phyloP scores from a whole-genome alignment of 1,140 invertebrate genomes.

The Lordiphosa collinella region DNA sequence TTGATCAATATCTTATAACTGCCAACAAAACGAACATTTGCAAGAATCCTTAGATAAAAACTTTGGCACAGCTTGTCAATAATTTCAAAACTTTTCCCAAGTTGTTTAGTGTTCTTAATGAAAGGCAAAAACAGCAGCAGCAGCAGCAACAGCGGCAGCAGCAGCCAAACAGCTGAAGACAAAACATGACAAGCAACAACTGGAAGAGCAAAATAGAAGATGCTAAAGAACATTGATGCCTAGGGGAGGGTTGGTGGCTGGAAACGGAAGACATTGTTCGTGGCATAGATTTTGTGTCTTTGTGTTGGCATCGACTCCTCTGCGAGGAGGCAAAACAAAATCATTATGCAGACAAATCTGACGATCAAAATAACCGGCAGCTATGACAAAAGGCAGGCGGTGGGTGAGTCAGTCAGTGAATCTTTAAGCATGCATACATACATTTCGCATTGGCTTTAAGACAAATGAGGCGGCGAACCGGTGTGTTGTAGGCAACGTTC shows the following conservation, averaged over 20 bases:
- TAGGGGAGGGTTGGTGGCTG: background rate
- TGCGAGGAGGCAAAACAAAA: slow-evolving; percentile 7
- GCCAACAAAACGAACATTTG: too few species aligned
- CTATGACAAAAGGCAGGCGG: background rate
- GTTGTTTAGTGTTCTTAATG: too few species aligned
- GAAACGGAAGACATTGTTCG: slow-evolving; percentile 1
- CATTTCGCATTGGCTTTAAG: slow-evolving; percentile 23
- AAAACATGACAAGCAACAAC: slow-evolving; percentile 13
- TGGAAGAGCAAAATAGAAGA: slow-evolving; percentile 6
- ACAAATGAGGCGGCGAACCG: slow-evolving; percentile 22
- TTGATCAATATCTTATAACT: too few species aligned
- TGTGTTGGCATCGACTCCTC: background rate
- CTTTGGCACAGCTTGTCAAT: too few species aligned
- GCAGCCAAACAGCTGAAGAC: background rate
- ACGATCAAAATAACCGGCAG: slow-evolving; percentile 8
- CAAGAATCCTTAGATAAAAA: too few species aligned
- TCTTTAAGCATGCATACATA: too few species aligned
- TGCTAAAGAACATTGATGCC: background rate
- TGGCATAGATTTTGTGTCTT: slow-evolving; percentile 4
- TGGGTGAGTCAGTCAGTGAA: too few species aligned
- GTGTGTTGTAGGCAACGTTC: too few species aligned
- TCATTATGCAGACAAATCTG: slow-evolving; percentile 16
- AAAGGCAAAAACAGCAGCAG: background rate
- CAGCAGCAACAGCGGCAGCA: background rate
- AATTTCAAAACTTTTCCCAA: too few species aligned